Base-by-base conservation (phyloP, 2,113 vertebrate genomes). In the Takifugu bimaculatus region DNA sequence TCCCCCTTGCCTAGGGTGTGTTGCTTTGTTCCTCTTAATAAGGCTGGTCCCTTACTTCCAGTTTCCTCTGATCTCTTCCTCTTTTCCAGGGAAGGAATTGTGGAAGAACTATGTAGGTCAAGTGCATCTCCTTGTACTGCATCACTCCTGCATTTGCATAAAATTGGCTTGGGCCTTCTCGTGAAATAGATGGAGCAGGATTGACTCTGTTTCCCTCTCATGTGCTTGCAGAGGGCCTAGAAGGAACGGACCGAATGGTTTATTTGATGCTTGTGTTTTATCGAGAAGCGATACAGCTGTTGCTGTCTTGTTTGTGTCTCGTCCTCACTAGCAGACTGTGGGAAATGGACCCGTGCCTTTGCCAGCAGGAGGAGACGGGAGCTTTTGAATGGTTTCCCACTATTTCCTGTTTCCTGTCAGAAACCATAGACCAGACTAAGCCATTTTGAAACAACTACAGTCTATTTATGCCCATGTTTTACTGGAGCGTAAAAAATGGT, bases 71-170 rank as follows among this genome's bases (percentile, higher is more conserved):
- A 82, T 85, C 80, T 78, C 71, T 63, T 61, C 63, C 27, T 79
- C 70, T 39, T 39, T 63, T 35, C 62, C 66, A 64, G 59, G 65
- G 65, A 77, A 78, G 69, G 72, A 81, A 72, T 62, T 65, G 69
- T 71, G 62, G 70, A 81, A 60, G 65, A 71, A 80, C 60, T 85
- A 88, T 87, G 77, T 86, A 84, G 85, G 86, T 87, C 88, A 88
- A 86, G 85, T 69, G 81, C 72, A 75, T 80, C 85, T 78, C 72
- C 79, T 82, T 59, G 59, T 64, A 56, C 60, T 49, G 68, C 74
- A 68, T 72, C 74, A 49, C 65, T 68, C 53, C 45, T 25, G 15
- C 61, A 80, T 88, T 85, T 85, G 80, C 84, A 86, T 88, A 81
- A 82, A 85, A 80, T 76, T 29, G 43, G 70, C 63, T 78, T 20